Conservation (phyloP, 2,113 vertebrate genomes). For the Calcarius ornatus region DNA sequence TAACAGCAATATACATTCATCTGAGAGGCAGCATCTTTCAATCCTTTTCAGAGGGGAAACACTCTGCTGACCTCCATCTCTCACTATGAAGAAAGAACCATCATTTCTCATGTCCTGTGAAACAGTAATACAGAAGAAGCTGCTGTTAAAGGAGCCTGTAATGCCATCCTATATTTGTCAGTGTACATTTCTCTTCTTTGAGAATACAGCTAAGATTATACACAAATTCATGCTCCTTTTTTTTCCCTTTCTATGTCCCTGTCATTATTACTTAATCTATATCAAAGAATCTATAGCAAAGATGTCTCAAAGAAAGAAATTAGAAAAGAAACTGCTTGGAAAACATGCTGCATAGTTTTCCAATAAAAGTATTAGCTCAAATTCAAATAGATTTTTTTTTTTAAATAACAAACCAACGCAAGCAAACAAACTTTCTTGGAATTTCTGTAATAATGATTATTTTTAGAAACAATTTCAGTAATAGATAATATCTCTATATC, state of each 20-base stretch:
- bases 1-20: background rate
- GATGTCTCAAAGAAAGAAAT: background rate
- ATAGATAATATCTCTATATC: conserved; percentile 29
- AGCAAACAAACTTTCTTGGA: background rate
- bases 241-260: rapidly evolving
- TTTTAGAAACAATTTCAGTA: conserved; percentile 16
- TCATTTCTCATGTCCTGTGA: background rate
- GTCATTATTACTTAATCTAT: background rate
- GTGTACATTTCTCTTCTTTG: background rate
- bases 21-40: background rate
- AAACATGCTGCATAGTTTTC: background rate
- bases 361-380: background rate
- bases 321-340: background rate
- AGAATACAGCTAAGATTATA: background rate
- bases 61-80: background rate
- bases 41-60: background rate
- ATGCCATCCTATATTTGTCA: background rate
- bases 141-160: background rate
- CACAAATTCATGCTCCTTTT: background rate
- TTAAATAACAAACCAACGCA: background rate
- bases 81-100: background rate
- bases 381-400: background rate
- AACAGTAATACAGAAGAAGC: background rate
- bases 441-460: background rate
- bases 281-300: too few relatives aligned